phyloP scores from a whole-genome alignment of 1,140 invertebrate species.

The Colletes gigas region DNA sequence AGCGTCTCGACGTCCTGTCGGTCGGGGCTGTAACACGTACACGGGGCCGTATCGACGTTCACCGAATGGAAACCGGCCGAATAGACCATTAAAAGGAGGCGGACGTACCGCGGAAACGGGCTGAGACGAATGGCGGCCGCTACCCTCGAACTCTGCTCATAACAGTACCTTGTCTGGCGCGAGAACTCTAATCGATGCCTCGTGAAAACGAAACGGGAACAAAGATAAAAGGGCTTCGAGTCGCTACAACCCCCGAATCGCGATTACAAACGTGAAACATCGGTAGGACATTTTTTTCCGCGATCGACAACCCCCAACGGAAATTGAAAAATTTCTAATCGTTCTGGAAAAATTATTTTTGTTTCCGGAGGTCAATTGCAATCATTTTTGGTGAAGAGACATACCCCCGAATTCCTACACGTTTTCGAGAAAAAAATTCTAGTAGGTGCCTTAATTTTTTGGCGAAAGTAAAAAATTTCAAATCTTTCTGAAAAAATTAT shows the following conservation, averaged over 20 bases:
- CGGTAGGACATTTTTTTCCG: neutral
- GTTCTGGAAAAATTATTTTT: too few relatives aligned
- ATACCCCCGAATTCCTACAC: too few relatives aligned
- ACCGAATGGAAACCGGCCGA: too few relatives aligned
- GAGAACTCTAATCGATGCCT: constrained; percentile 33
- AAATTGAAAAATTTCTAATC: too few relatives aligned
- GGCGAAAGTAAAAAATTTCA: too few relatives aligned
- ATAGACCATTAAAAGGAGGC: neutral
- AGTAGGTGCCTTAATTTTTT: too few relatives aligned
- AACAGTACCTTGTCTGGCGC: constrained; percentile 1
- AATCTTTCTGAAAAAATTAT: too few relatives aligned
- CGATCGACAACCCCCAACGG: too few relatives aligned
- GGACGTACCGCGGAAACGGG: neutral
- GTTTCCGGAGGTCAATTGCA: too few relatives aligned
- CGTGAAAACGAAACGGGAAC: constrained; percentile 49
- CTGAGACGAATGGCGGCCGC: neutral
- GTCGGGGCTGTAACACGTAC: neutral
- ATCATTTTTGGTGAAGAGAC: too few relatives aligned
- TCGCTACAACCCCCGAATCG: neutral
- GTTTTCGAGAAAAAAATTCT: too few relatives aligned
- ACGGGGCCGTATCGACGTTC: neutral
- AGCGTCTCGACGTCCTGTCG: neutral
- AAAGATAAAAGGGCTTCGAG: constrained; percentile 24
- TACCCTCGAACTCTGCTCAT: constrained; percentile 24
- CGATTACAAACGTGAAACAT: constrained; percentile 59